Base-by-base conservation (phyloP, 2,888 invertebrate species). In the Dryobotodes eremita region DNA sequence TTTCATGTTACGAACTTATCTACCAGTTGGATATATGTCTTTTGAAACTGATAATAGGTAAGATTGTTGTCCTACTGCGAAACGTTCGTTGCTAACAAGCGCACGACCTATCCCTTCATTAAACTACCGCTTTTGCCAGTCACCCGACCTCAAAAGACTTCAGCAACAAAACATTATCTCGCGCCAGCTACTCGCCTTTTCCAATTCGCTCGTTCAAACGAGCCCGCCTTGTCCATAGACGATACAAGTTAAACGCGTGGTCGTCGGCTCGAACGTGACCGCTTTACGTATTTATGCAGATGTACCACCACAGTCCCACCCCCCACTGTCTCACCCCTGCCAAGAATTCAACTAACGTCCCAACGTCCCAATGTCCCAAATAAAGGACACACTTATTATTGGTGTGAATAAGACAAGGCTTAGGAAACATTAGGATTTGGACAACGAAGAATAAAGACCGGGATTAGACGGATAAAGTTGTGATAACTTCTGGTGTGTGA, bases 231-330 rank as follows among this genome's bases (percentile, higher is more conserved):
- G 90, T 91, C 91, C 91, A 91, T 90, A 93, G 91, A 91, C 92
- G 92, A 93, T 93, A 93, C 93, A 94, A 94, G 94, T 94, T 93
- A 94, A 95, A 94, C 93, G 92, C 93, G 91, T 92, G 92, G 92
- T 90, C 90, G 91, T 91, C 90, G 87, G 86, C 89, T 90, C 89
- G 92, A 90, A 96, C 96, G 95, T 96, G 96, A 95, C 95, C 94
- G 94, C 93, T 94, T 95, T 94, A 93, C 94, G 92, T 95, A 95
- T 95, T 95, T 96, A 96, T 96, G 96, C 96, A 96, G 94, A 96
- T 96, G 93, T 92, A 88, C 81, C 85, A 77, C 76, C 75, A 75
- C 72, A 15, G 85, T 64, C 71, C 85, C 79, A 75, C 87, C 86
- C 86, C 86, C 86, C 86, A 80, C 59, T 46, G 70, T 71, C 64